Percentiles rank a stretch among this genome's conserved stretches.
These are phyloP conservation scores for Chydorus sphaericus DNA, from an alignment of 2,888 invertebrate species.

Conservation along the genomic window DNA sequence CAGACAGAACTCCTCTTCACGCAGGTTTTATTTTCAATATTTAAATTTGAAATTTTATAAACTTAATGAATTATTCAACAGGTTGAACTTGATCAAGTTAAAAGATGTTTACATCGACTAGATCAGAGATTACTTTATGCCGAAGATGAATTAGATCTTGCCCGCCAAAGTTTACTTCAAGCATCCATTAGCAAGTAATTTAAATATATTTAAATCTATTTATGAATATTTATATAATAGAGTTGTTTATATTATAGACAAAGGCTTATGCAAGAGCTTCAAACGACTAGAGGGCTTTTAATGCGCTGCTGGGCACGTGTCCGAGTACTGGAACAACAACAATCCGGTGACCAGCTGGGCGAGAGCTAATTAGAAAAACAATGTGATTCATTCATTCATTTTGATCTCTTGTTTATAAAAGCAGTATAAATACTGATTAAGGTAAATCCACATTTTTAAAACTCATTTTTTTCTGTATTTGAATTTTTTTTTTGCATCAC, in stretches of 20 bases:
- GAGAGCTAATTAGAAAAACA: neutral
- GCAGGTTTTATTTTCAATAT: too few relatives aligned
- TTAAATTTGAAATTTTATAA: too few relatives aligned
- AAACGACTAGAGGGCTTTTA: conserved; percentile 6
- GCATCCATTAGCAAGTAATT: conserved; percentile 8
- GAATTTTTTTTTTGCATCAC: too few relatives aligned
- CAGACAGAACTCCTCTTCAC: conserved; percentile 10
- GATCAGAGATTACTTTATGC: conserved; percentile 3
- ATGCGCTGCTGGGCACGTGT: conserved; percentile 9
- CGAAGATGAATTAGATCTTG: conserved; percentile 9
- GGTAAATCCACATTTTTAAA: too few relatives aligned
- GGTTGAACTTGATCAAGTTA: conserved; percentile 1
- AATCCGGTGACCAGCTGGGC: neutral
- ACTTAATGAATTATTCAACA: too few relatives aligned
- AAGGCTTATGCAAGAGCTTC: conserved; percentile 11
- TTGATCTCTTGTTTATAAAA: too few relatives aligned
- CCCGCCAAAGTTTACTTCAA: conserved; percentile 1
- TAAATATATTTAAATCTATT: too few relatives aligned
- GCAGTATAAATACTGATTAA: too few relatives aligned
- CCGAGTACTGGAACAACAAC: conserved; percentile 6
- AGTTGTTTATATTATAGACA: neutral
- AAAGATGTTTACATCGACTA: neutral
- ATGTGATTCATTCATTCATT: too few relatives aligned
- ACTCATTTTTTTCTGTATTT: too few relatives aligned
- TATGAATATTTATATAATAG: too few relatives aligned